phyloP scores from a whole-genome alignment of 2,888 invertebrate species.

The Monochamus alternatus region DNA sequence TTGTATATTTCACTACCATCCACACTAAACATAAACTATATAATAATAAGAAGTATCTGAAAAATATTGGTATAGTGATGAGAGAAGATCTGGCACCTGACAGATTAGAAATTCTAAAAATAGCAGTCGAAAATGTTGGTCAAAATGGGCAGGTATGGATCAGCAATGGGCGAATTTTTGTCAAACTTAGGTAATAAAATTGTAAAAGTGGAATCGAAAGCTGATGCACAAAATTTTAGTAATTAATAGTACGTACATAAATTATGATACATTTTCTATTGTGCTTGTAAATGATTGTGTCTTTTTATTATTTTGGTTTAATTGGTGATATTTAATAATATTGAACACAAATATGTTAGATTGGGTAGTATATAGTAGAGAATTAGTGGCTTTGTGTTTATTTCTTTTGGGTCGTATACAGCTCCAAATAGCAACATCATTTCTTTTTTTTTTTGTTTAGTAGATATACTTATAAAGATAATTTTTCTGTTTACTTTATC shows the following conservation, averaged over 20 bases:
- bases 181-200: conserved; percentile 19
- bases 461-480: neutral
- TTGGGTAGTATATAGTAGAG: neutral
- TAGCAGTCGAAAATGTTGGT: conserved; percentile 23
- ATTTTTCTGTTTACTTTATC: too few species aligned
- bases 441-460: neutral
- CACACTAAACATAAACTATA: conserved; percentile 21
- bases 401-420: neutral
- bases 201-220: conserved; percentile 23
- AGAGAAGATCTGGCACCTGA: conserved; percentile 26
- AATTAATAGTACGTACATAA: neutral
- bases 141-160: conserved; percentile 19
- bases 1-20: conserved; percentile 14
- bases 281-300: neutral
- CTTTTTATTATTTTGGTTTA: neutral
- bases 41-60: conserved; percentile 22
- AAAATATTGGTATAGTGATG: conserved; percentile 28
- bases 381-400: neutral
- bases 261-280: neutral
- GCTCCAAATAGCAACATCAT: neutral
- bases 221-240: neutral
- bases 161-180: conserved; percentile 23
- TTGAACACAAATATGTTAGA: neutral
- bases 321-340: neutral
- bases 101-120: conserved; percentile 28